Percentiles rank a stretch among this genome's conserved stretches.
Conservation (phyloP, 1,140 invertebrate species). For the Spodoptera frugiperda region DNA sequence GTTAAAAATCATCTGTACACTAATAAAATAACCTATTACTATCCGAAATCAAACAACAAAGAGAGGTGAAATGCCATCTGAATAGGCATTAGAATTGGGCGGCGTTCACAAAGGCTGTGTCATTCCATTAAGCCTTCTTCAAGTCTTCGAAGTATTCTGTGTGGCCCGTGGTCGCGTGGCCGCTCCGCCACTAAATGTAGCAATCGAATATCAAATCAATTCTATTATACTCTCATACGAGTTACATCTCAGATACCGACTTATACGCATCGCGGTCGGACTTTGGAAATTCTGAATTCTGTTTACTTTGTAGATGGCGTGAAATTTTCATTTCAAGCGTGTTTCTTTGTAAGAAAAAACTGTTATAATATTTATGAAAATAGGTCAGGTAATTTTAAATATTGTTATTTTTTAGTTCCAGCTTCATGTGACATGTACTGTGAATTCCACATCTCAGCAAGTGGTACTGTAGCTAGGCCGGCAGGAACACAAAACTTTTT, state of each 20-base stretch:
- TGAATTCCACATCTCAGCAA: constrained; percentile 20
- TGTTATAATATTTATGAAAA: background rate
- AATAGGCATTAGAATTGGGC: constrained; percentile 85
- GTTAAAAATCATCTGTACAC: constrained; percentile 80
- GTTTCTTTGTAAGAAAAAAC: background rate
- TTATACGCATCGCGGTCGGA: constrained; percentile 51
- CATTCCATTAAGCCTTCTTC: constrained; percentile 85
- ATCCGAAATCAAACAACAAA: constrained; percentile 85
- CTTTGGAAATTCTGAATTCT: constrained; percentile 35
- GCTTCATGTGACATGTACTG: background rate
- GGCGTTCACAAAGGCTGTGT: constrained; percentile 83
- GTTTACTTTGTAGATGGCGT: constrained; percentile 45
- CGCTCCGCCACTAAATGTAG: constrained; percentile 60
- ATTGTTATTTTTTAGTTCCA: background rate
- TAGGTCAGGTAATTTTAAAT: background rate
- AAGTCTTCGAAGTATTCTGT: constrained; percentile 77
- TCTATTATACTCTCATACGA: constrained; percentile 76
- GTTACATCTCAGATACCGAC: constrained; percentile 52
- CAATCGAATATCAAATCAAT: constrained; percentile 81
- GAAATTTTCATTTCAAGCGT: constrained; percentile 22
- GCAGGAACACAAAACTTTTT: constrained; percentile 50
- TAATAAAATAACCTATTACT: constrained; percentile 85
- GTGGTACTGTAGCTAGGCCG: constrained; percentile 41
- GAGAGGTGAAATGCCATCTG: constrained; percentile 83
- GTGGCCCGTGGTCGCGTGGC: constrained; percentile 83